A percentile compares a stretch with the other conserved stretches of the same genome.
Conservation (phyloP, 2,888 invertebrate genomes). For the Branchellion lobata region DNA sequence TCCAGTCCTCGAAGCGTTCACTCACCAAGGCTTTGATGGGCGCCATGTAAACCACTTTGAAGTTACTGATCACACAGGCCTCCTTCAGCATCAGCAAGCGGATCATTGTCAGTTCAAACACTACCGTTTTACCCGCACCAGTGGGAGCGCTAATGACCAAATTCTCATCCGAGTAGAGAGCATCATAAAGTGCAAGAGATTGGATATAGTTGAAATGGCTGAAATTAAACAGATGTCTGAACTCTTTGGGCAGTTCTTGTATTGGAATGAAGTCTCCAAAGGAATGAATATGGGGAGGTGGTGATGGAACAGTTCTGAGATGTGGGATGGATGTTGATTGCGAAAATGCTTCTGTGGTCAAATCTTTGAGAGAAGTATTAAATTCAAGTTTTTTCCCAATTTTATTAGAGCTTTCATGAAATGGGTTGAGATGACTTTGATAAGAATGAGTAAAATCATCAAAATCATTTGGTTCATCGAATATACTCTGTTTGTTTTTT, state of each 20-base stretch:
- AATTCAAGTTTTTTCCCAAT: neutral
- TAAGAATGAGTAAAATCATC: neutral
- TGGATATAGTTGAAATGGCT: slow-evolving; percentile 75
- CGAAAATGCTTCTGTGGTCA: neutral
- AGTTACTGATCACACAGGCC: slow-evolving; percentile 46
- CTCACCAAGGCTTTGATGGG: slow-evolving; percentile 78
- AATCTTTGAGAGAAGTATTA: too few species aligned
- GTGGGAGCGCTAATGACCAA: slow-evolving; percentile 78
- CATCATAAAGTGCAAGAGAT: slow-evolving; percentile 72
- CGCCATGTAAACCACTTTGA: slow-evolving; percentile 77
- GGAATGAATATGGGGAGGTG: neutral
- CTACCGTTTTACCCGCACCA: slow-evolving; percentile 78
- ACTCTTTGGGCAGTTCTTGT: slow-evolving; percentile 54
- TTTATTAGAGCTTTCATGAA: neutral
- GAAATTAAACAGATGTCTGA: slow-evolving; percentile 62
- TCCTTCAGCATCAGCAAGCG: slow-evolving; percentile 68
- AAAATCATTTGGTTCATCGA: neutral
- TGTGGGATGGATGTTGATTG: neutral
- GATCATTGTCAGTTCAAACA: slow-evolving; percentile 79
- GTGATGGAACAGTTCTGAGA: neutral
- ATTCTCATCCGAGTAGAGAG: slow-evolving; percentile 68
- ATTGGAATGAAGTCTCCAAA: neutral
- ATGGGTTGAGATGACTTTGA: neutral
- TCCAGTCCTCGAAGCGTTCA: slow-evolving; percentile 75
- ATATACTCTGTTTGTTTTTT: too few species aligned